Percentiles rank a stretch among this genome's conserved stretches.
Evolutionary conservation across 2,888 invertebrate genomes (phyloP).

Genomic region (Cheilosia impressa): DNA sequence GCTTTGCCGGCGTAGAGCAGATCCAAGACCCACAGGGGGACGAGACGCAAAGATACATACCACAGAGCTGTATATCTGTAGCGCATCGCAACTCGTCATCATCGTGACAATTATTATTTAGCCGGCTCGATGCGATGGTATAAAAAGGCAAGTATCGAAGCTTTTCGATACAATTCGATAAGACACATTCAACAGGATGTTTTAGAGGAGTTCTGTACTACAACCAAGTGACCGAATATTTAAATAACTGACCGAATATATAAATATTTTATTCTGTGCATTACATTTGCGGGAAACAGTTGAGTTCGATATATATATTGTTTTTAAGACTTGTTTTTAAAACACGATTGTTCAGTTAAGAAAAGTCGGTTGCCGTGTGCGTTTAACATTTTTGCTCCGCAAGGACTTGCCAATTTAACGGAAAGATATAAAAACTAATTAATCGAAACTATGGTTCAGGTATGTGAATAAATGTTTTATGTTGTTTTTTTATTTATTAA

Average conservation of each 20-base stretch:
- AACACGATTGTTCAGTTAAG: background rate
- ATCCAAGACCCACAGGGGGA: constrained; percentile 42
- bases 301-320: too few relatives aligned
- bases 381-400: background rate
- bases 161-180: constrained; percentile 76
- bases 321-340: background rate
- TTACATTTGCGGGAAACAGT: background rate
- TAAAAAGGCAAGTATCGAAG: constrained; percentile 76
- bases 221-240: constrained; percentile 14
- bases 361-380: constrained; percentile 8
- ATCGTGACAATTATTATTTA: constrained; percentile 52
- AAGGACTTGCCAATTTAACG: background rate
- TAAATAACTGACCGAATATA: background rate
- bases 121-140: constrained; percentile 68
- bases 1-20: constrained; percentile 21
- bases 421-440: background rate
- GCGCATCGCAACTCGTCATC: constrained; percentile 44
- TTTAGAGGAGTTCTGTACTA: constrained; percentile 60
- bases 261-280: background rate
- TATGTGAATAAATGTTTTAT: constrained; percentile 25
- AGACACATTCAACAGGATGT: constrained; percentile 77
- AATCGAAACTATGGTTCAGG: constrained; percentile 47
- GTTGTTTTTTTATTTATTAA: background rate
- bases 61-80: constrained; percentile 40
- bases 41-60: constrained; percentile 48